These are phyloP conservation scores for Bathynomus jamesi DNA, from an alignment of 1,140 invertebrate species.

Conservation along the genomic window DNA sequence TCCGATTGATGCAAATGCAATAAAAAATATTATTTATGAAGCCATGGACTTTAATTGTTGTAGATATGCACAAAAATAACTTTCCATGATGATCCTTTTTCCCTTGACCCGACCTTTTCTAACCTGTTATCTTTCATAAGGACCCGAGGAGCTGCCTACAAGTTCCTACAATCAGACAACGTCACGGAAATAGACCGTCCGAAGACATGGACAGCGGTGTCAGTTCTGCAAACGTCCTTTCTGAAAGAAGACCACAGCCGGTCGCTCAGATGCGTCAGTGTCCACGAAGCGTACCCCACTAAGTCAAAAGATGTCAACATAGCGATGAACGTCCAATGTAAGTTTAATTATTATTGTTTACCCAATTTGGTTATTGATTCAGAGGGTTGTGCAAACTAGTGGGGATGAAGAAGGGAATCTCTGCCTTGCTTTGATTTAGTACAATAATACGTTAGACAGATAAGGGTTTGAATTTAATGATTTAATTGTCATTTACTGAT, in stretches of 20 bases:
- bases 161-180: slow-evolving; percentile 55
- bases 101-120: neutral
- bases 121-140: neutral
- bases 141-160: slow-evolving; percentile 7
- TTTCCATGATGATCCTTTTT: too few relatives aligned
- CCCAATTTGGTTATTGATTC: too few relatives aligned
- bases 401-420: too few relatives aligned
- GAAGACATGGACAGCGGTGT: slow-evolving; percentile 55
- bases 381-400: too few relatives aligned
- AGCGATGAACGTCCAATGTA: slow-evolving; percentile 74
- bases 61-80: too few relatives aligned
- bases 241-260: slow-evolving; percentile 65
- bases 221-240: slow-evolving; percentile 69
- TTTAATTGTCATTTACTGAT: too few relatives aligned
- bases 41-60: too few relatives aligned
- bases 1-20: too few relatives aligned
- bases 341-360: slow-evolving; percentile 46
- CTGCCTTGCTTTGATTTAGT: too few relatives aligned
- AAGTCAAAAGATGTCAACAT: slow-evolving; percentile 61
- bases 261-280: slow-evolving; percentile 65
- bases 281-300: slow-evolving; percentile 68
- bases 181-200: slow-evolving; percentile 70
- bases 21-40: too few relatives aligned
- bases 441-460: too few relatives aligned
- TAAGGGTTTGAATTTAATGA: too few relatives aligned